Evolutionary conservation across 2,888 invertebrate genomes (phyloP).

Genomic region (Oligia fasciuncula): DNA sequence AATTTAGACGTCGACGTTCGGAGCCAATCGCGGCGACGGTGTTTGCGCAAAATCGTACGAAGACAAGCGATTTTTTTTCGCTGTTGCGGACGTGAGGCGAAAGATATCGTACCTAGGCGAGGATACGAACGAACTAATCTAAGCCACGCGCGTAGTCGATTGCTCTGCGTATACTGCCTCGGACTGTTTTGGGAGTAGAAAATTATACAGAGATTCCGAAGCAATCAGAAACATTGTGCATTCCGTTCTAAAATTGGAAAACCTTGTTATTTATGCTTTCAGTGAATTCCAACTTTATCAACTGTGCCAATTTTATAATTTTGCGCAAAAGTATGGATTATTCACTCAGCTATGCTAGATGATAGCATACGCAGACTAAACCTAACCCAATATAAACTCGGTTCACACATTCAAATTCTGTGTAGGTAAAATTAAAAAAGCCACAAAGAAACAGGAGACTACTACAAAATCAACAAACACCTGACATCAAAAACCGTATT

Average conservation of each 20-base stretch:
- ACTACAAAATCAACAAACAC: background rate
- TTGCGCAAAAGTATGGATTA: background rate
- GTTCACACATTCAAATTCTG: background rate
- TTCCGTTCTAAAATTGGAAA: slow-evolving; percentile 13
- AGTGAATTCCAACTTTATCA: background rate
- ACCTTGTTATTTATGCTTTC: slow-evolving; percentile 6
- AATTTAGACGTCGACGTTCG: slow-evolving; percentile 79
- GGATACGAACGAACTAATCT: slow-evolving; percentile 66
- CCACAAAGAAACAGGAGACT: background rate
- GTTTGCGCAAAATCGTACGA: slow-evolving; percentile 81
- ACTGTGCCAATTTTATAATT: background rate
- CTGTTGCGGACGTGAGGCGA: slow-evolving; percentile 77
- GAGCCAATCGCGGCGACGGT: slow-evolving; percentile 75
- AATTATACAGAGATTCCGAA: slow-evolving; percentile 39
- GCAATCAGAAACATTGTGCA: slow-evolving; percentile 21
- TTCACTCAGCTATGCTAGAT: background rate
- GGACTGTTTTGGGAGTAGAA: slow-evolving; percentile 35
- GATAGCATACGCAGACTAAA: background rate
- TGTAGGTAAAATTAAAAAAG: background rate
- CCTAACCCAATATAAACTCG: too few relatives aligned
- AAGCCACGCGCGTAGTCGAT: slow-evolving; percentile 45
- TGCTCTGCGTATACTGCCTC: slow-evolving; percentile 39
- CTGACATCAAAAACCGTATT: slow-evolving; percentile 9
- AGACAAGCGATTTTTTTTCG: slow-evolving; percentile 80
- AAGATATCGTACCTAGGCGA: slow-evolving; percentile 69